A percentile compares a stretch with the other conserved stretches of the same genome.
Conservation (phyloP, 2,888 invertebrate genomes). For the Neria commutata region DNA sequence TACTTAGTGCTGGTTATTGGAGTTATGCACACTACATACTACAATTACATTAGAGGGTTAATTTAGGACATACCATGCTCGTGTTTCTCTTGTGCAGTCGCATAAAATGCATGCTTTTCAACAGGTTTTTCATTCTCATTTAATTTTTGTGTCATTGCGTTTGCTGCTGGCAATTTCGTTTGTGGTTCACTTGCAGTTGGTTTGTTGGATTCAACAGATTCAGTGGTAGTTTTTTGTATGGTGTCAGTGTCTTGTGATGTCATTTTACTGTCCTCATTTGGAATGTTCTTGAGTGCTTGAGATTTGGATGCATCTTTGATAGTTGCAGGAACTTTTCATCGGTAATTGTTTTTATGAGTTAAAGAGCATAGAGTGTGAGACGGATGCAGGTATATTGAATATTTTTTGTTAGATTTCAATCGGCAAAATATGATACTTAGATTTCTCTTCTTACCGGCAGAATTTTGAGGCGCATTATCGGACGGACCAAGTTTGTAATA, state of each 20-base stretch:
- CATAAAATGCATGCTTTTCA: slow-evolving; percentile 21
- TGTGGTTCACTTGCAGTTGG: not conserved
- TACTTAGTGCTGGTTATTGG: slow-evolving; percentile 21
- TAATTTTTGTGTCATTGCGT: not conserved
- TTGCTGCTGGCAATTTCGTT: not conserved
- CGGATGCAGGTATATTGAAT: not conserved
- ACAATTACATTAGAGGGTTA: slow-evolving; percentile 23
- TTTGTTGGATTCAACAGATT: slow-evolving; percentile 9
- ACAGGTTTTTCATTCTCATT: not conserved
- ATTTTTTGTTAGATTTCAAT: slow-evolving; percentile 8
- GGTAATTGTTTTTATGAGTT: not conserved
- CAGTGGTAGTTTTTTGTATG: not conserved
- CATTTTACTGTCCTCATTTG: slow-evolving; percentile 21
- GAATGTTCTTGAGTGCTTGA: not conserved
- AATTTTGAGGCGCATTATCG: slow-evolving; percentile 39
- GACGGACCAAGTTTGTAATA: slow-evolving; percentile 57
- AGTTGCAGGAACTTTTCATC: slow-evolving; percentile 1
- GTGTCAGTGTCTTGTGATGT: slow-evolving; percentile 18
- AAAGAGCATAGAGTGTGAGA: not conserved
- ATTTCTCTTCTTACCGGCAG: slow-evolving; percentile 30
- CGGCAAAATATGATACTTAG: no score
- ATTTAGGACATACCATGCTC: slow-evolving; percentile 25
- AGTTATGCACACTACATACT: slow-evolving; percentile 18
- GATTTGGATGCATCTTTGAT: slow-evolving; percentile 3
- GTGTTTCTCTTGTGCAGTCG: slow-evolving; percentile 13